phyloP scores from a whole-genome alignment of 1,140 invertebrate genomes.

The Agrypnia vestita region DNA sequence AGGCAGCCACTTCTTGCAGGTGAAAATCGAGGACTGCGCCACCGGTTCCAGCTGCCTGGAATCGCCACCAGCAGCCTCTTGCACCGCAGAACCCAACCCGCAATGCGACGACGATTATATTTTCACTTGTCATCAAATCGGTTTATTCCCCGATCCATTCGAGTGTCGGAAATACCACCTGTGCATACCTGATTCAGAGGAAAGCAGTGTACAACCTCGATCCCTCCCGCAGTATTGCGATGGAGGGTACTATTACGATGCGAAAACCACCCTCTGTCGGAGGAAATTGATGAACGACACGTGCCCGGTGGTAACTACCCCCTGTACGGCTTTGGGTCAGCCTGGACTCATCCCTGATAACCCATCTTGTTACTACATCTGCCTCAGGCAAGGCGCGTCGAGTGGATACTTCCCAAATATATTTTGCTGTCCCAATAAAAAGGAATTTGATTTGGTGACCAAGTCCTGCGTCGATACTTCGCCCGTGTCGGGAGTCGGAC shows the following conservation, averaged over 20 bases:
- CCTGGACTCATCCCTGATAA: constrained; percentile 64
- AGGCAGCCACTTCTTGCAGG: background rate
- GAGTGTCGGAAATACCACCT: constrained; percentile 68
- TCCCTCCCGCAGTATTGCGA: background rate
- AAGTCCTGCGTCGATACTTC: constrained; percentile 13
- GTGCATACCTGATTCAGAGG: constrained; percentile 62
- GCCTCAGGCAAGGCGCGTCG: constrained; percentile 50
- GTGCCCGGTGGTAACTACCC: constrained; percentile 5
- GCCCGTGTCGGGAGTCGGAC: background rate
- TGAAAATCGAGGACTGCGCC: background rate
- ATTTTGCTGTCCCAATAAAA: constrained; percentile 26
- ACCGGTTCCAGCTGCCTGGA: constrained; percentile 24
- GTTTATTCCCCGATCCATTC: constrained; percentile 68
- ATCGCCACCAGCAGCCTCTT: constrained; percentile 1
- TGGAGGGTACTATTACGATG: constrained; percentile 32
- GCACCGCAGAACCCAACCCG: constrained; percentile 35
- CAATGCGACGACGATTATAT: constrained; percentile 15
- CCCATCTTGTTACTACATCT: constrained; percentile 66
- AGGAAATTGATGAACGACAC: constrained; percentile 18
- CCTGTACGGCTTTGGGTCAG: constrained; percentile 63
- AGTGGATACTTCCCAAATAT: constrained; percentile 13
- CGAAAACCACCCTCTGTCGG: constrained; percentile 29
- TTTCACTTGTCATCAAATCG: constrained; percentile 54
- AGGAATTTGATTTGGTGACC: background rate
- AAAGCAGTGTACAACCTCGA: background rate